Base-by-base conservation (phyloP, 2,797 vertebrate genomes). In the Darevskia nairensis region DNA sequence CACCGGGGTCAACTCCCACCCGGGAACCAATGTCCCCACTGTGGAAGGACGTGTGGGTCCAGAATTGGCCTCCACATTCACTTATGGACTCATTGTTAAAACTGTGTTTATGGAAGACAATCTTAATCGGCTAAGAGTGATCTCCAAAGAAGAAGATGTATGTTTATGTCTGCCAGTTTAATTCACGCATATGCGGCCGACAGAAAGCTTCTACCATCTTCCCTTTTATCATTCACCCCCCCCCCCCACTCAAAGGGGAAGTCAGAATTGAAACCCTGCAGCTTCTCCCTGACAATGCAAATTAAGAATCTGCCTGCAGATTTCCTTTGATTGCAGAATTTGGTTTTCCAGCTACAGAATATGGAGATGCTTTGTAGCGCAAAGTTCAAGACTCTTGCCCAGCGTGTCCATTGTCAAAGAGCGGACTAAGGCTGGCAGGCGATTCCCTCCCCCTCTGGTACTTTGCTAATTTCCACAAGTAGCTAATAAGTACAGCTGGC, bases 371-470 rank as follows among this genome's bases (percentile, higher is more conserved):
- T 61, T 35, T 25, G 68, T 71, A 17, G 29, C 11, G 15, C 27
- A 13, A n/a, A 8, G 2, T 21, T 27, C 32, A 0, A 8, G 79
- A 35, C 8, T 8, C 0, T 0, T 0, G 15, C 41, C 11, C 50
- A 15, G 13, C 84, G 0, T 11, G 15, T n/a, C 27, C 44, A 6
- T 88, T 79, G 44, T 19, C 32, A 35, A 72, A 29, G 11, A 6
- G 69, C 4, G 41, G 50, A 35, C 41, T 9, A 74, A 69, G 35
- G 41, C 32, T 29, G 19, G 3, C 1, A 5, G 23, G 25, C 19
- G 44, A 74, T 41, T 88, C 68, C 32, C 5, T 21, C 35, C 0
- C n/a, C 21, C 23, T 13, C 3, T 50, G 85, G 35, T 61, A 41
- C 41, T 1, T 82, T 41, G 0, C 0, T 76, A 29, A 50, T 55